A percentile compares a stretch with the other conserved stretches of the same genome.
These are phyloP conservation scores for Stercorarius parasiticus DNA, from an alignment of 2,113 vertebrate species.

Conservation along the genomic window DNA sequence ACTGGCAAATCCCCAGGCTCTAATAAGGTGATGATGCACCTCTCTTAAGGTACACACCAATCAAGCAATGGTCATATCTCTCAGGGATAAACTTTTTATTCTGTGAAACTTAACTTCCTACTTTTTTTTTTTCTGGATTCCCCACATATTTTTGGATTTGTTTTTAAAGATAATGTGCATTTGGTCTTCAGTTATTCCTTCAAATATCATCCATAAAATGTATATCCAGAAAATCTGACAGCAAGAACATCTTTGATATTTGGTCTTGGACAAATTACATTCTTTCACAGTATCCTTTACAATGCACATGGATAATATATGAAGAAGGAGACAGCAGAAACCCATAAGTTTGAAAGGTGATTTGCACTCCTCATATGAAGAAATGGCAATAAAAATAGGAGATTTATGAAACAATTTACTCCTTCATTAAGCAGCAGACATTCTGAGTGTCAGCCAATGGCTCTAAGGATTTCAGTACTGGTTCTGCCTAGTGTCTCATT, in stretches of 20 bases:
- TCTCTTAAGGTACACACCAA: background rate
- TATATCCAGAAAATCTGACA: background rate
- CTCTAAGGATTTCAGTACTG: background rate
- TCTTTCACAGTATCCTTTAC: background rate
- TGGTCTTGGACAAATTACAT: background rate
- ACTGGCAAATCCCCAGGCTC: background rate
- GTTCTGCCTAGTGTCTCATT: conserved; percentile 8
- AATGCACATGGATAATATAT: background rate
- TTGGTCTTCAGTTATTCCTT: background rate
- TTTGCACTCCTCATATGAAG: background rate
- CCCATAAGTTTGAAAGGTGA: background rate
- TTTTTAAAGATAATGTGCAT: background rate
- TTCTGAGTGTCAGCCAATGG: background rate
- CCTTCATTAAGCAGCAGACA: conserved; percentile 43
- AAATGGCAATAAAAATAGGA: conserved; percentile 14
- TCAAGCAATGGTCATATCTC: background rate
- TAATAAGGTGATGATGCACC: background rate
- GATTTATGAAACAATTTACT: conserved; percentile 49
- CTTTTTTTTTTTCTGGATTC: background rate
- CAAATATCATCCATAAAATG: background rate
- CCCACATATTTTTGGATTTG: background rate
- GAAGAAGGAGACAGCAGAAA: conserved; percentile 1
- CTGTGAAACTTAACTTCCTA: background rate
- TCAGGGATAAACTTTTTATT: background rate
- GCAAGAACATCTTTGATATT: background rate